Percentiles rank a stretch among this genome's conserved stretches.
Evolutionary conservation across 2,888 invertebrate genomes (phyloP).

Genomic region (Prosopocoilus inquinatus): DNA sequence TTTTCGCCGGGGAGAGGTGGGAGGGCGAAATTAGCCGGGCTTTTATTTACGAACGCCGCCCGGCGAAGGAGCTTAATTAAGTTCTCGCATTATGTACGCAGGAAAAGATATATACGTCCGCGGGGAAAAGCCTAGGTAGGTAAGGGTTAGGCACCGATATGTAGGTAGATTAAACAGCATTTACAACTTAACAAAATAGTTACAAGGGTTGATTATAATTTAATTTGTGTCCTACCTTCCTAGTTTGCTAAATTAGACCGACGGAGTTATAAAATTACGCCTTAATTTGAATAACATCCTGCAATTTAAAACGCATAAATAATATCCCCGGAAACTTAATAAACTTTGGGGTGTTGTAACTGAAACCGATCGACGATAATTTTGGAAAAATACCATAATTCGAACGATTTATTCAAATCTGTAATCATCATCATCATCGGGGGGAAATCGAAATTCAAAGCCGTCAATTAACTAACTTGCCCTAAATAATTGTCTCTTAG

Average conservation of each 20-base stretch:
- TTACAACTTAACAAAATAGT: not conserved
- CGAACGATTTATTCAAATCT: too few species aligned
- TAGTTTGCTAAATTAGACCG: not conserved
- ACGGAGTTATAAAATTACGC: too few species aligned
- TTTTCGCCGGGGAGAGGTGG: too few species aligned
- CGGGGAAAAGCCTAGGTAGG: not conserved
- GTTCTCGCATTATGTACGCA: not conserved
- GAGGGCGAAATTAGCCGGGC: too few species aligned
- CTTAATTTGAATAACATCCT: too few species aligned
- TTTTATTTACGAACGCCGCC: not conserved
- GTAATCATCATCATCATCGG: too few species aligned
- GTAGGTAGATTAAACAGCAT: constrained; percentile 2
- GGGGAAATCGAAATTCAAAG: not conserved
- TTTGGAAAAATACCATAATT: too few species aligned
- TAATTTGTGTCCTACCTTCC: not conserved
- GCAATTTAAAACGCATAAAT: too few species aligned
- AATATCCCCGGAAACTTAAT: too few species aligned
- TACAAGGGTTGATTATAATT: not conserved
- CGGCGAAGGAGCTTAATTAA: not conserved
- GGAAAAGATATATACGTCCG: not conserved
- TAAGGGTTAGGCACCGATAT: not conserved
- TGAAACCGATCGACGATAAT: too few species aligned
- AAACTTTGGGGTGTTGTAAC: too few species aligned
- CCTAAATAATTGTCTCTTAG: not conserved
- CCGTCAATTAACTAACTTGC: not conserved